Evolutionary conservation across 2,797 vertebrate genomes (phyloP).

Genomic region (Cyclura pinguis): DNA sequence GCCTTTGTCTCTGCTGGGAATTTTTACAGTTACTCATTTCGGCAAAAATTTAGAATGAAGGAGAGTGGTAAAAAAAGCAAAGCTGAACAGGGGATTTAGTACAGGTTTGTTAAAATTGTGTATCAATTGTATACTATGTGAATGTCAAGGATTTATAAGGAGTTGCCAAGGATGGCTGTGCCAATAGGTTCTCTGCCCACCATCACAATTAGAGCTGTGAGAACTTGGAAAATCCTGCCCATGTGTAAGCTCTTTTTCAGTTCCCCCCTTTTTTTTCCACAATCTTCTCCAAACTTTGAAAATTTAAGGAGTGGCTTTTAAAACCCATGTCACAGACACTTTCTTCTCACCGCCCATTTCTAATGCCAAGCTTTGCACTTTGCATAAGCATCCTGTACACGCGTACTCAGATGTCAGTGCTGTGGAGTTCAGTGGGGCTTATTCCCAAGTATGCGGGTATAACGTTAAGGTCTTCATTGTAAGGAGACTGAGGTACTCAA

Average conservation of each 20-base stretch:
- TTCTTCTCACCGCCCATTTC: not conserved
- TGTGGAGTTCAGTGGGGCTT: not conserved
- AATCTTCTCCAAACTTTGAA: slow-evolving; percentile 66
- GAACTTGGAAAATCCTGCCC: slow-evolving; percentile 69
- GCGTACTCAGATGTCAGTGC: not conserved
- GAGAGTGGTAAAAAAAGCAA: slow-evolving; percentile 45
- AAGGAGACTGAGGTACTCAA: not conserved
- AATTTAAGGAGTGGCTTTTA: slow-evolving; percentile 58
- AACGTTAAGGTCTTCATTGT: not conserved
- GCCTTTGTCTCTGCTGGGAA: slow-evolving; percentile 46
- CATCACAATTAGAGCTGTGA: slow-evolving; percentile 70
- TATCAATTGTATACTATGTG: slow-evolving; percentile 70
- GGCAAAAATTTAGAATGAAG: slow-evolving; percentile 35
- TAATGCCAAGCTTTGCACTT: not conserved
- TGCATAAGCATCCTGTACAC: not conserved
- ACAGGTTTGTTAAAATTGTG: slow-evolving; percentile 41
- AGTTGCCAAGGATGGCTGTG: slow-evolving; percentile 70
- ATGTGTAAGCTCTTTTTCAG: slow-evolving; percentile 51
- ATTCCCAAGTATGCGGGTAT: not conserved
- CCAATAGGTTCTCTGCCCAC: slow-evolving; percentile 63
- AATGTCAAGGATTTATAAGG: slow-evolving; percentile 63
- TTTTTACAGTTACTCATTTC: not conserved
- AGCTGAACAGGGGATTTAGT: slow-evolving; percentile 38
- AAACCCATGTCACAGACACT: slow-evolving; percentile 51
- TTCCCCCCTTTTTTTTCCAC: slow-evolving; percentile 56